Conservation (phyloP, 1,140 invertebrate genomes). For the Pachyrhynchus sulphureomaculatus region DNA sequence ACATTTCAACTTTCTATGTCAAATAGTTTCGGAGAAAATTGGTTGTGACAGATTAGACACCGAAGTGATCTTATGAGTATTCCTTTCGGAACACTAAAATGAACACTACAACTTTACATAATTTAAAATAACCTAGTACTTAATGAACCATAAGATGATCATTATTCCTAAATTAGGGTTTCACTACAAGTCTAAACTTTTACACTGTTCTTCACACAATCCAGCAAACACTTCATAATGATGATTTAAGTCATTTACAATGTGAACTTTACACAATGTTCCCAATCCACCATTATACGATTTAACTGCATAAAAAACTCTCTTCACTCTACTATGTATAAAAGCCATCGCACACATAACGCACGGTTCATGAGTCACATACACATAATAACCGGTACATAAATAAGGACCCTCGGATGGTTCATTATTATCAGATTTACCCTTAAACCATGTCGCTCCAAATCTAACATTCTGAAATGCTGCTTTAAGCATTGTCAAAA, state of each 20-base stretch:
- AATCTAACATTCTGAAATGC: slow-evolving; percentile 39
- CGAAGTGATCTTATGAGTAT: too few relatives aligned
- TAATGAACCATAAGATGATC: too few relatives aligned
- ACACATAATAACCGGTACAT: slow-evolving; percentile 87
- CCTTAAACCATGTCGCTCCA: slow-evolving; percentile 46
- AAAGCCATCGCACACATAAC: slow-evolving; percentile 93
- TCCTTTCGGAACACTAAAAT: too few relatives aligned
- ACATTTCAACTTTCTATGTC: too few relatives aligned
- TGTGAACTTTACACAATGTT: slow-evolving; percentile 73
- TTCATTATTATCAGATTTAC: slow-evolving; percentile 47
- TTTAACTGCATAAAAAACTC: slow-evolving; percentile 77
- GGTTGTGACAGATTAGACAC: too few relatives aligned
- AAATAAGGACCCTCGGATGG: slow-evolving; percentile 69
- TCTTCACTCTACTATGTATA: slow-evolving; percentile 79
- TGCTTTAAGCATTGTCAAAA: slow-evolving; percentile 33
- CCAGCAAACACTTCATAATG: slow-evolving; percentile 76
- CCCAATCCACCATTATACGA: slow-evolving; percentile 67
- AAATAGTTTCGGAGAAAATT: too few relatives aligned
- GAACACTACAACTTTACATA: too few relatives aligned
- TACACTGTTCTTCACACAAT: slow-evolving; percentile 39
- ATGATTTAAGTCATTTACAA: slow-evolving; percentile 82
- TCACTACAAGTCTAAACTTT: too few relatives aligned
- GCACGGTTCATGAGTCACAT: slow-evolving; percentile 84
- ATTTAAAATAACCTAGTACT: too few relatives aligned
- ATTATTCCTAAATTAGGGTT: too few relatives aligned